Evolutionary conservation across 2,113 vertebrate species (phyloP).

Genomic region (Pongo pygmaeus): DNA sequence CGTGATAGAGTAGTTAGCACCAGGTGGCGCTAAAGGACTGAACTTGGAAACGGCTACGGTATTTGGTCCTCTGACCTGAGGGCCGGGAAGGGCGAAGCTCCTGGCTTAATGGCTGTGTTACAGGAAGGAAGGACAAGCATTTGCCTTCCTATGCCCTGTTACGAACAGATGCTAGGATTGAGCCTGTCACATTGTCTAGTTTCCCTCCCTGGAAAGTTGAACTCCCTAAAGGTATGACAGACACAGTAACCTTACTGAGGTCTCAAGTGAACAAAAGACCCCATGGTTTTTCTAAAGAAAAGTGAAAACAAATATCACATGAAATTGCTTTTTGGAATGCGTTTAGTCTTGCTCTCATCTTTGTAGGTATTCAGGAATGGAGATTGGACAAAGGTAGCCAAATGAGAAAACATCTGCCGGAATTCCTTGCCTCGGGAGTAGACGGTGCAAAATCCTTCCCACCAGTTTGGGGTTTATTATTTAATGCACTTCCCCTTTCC

Average conservation of each 20-base stretch:
- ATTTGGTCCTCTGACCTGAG: background rate
- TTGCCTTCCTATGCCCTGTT: background rate
- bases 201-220: background rate
- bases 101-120: background rate
- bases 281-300: conserved; percentile 28
- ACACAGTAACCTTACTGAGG: background rate
- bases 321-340: conserved; percentile 22
- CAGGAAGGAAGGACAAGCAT: background rate
- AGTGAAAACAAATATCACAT: background rate
- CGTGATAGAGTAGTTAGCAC: conserved; percentile 57
- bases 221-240: background rate
- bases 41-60: conserved; percentile 28
- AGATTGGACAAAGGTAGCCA: background rate
- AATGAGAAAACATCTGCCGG: background rate
- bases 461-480: background rate
- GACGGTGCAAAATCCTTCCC: background rate
- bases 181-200: background rate
- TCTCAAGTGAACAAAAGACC: too few species aligned
- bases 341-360: background rate
- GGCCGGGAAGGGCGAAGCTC: background rate
- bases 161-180: background rate
- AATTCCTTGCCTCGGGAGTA: background rate
- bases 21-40: conserved; percentile 83
- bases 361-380: background rate
- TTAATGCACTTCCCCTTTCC: background rate